These are phyloP conservation scores for Euwallacea similis DNA, from an alignment of 1,140 invertebrate genomes.

Conservation along the genomic window DNA sequence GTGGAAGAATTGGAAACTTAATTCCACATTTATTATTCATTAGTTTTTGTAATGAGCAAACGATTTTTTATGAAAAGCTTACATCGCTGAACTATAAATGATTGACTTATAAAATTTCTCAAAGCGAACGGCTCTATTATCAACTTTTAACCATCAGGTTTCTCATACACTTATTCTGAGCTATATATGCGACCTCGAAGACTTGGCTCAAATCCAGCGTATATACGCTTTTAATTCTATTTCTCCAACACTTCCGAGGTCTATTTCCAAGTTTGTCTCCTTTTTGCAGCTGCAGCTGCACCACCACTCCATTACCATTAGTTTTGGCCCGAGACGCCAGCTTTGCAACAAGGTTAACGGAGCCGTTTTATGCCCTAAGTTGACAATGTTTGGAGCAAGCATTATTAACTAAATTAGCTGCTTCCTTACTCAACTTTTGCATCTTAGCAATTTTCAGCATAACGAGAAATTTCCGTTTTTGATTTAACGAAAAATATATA, in stretches of 20 bases:
- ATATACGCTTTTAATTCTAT: slow-evolving; percentile 9
- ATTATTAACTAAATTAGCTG: slow-evolving; percentile 8
- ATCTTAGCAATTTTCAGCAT: neutral
- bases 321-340: neutral
- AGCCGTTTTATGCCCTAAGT: slow-evolving; percentile 14
- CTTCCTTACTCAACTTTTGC: neutral
- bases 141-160: too few species aligned
- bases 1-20: too few species aligned
- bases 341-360: slow-evolving; percentile 17
- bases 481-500: too few species aligned
- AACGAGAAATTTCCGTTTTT: neutral
- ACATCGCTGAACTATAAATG: too few species aligned
- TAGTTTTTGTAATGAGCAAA: too few species aligned
- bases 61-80: too few species aligned
- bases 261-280: slow-evolving; percentile 7
- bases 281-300: slow-evolving; percentile 9
- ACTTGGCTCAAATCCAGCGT: slow-evolving; percentile 6
- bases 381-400: slow-evolving; percentile 15
- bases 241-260: slow-evolving; percentile 3
- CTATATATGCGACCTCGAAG: neutral
- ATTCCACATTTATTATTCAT: too few species aligned
- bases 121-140: too few species aligned
- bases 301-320: slow-evolving; percentile 17
- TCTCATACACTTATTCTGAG: neutral
- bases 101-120: too few species aligned